Evolutionary conservation across 2,888 invertebrate species (phyloP).

Genomic region (Polydrusus cervinus): DNA sequence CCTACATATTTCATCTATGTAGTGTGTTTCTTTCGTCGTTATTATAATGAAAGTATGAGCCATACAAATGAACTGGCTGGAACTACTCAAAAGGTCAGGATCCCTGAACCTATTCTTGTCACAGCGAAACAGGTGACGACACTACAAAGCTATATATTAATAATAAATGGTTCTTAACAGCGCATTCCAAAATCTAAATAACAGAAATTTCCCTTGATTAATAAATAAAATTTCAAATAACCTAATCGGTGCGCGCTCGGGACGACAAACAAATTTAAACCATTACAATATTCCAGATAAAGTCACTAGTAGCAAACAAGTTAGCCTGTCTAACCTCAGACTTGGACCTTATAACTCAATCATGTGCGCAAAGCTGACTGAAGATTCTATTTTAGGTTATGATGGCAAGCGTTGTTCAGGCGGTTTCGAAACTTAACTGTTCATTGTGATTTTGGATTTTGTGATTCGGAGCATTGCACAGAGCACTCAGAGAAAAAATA

Average conservation of each 20-base stretch:
- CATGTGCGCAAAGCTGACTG: slow-evolving; percentile 33
- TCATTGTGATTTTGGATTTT: not conserved
- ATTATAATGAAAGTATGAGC: too few species aligned
- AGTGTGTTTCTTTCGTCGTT: too few species aligned
- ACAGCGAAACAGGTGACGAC: too few species aligned
- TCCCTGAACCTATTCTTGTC: too few species aligned
- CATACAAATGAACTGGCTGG: too few species aligned
- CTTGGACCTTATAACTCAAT: slow-evolving; percentile 37
- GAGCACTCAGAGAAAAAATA: not conserved
- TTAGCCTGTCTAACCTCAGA: slow-evolving; percentile 33
- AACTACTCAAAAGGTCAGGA: too few species aligned
- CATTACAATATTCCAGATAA: slow-evolving; percentile 19
- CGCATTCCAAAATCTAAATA: not conserved
- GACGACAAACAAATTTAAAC: not conserved
- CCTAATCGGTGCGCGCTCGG: not conserved
- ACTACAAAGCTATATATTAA: too few species aligned
- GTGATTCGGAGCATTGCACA: not conserved
- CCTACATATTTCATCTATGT: too few species aligned
- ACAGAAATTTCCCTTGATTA: not conserved
- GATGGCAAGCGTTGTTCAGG: slow-evolving; percentile 47
- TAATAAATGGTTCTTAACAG: not conserved
- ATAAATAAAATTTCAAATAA: not conserved
- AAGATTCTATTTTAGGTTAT: slow-evolving; percentile 59
- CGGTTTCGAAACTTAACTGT: slow-evolving; percentile 9
- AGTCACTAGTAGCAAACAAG: slow-evolving; percentile 21